These are phyloP conservation scores for Hybos culiciformis DNA, from an alignment of 2,888 invertebrate species.

Conservation along the genomic window DNA sequence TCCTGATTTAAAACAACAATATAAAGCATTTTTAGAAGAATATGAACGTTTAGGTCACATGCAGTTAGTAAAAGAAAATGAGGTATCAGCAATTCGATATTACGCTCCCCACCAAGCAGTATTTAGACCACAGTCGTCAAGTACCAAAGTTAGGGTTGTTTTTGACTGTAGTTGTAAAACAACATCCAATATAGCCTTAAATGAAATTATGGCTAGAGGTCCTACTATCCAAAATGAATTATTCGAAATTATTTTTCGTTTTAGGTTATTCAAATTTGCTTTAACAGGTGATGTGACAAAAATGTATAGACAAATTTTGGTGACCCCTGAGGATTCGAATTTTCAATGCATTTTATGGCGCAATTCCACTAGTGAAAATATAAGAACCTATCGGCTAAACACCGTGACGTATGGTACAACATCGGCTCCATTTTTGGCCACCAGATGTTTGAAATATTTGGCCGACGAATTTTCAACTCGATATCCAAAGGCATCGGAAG, in stretches of 20 bases:
- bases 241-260: neutral
- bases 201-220: neutral
- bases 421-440: conserved; percentile 10
- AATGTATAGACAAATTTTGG: conserved; percentile 15
- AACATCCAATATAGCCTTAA: too few relatives aligned
- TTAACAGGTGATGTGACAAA: conserved; percentile 13
- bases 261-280: neutral
- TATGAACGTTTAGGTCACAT: neutral
- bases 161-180: too few relatives aligned
- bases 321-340: conserved; percentile 9
- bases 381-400: conserved; percentile 4
- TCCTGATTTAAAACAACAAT: neutral
- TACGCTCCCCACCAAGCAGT: too few relatives aligned
- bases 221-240: too few relatives aligned
- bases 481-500: neutral
- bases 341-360: conserved; percentile 14
- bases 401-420: conserved; percentile 10
- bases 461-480: neutral
- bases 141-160: too few relatives aligned
- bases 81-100: too few relatives aligned
- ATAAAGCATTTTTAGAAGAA: neutral
- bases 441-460: conserved; percentile 6
- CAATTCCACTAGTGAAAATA: neutral
- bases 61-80: neutral
- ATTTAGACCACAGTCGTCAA: too few relatives aligned